These are phyloP conservation scores for Aplodontia rufa DNA, from an alignment of 2,113 vertebrate species.

Conservation along the genomic window DNA sequence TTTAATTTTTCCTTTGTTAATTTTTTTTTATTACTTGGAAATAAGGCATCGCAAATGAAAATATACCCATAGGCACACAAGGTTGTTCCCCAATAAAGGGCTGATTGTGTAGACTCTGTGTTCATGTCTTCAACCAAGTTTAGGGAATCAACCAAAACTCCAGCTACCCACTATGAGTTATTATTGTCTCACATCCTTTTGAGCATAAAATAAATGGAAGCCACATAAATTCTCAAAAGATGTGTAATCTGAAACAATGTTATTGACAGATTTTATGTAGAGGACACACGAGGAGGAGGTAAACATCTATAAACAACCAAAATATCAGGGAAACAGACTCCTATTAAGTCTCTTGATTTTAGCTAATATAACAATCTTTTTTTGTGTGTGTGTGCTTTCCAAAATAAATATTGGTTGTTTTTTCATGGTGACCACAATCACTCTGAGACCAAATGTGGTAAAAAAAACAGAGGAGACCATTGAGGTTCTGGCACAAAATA, in stretches of 20 bases:
- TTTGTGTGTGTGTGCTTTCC: no score
- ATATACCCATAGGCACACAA: neutral
- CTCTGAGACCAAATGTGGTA: conserved; percentile 56
- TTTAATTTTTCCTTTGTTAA: neutral
- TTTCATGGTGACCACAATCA: conserved; percentile 37
- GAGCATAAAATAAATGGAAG: conserved; percentile 18
- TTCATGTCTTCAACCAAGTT: neutral
- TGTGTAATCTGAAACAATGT: neutral
- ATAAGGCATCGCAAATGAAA: neutral
- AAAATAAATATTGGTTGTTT: conserved; percentile 58
- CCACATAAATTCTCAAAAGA: conserved; percentile 30
- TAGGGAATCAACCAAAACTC: neutral
- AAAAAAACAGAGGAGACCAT: conserved; percentile 54
- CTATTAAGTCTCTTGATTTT: conserved; percentile 2
- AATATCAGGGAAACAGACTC: neutral
- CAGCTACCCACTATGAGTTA: neutral
- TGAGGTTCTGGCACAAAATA: conserved; percentile 48
- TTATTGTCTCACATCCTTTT: neutral
- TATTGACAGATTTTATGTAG: neutral
- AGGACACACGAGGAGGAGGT: neutral
- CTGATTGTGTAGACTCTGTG: neutral
- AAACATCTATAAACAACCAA: neutral
- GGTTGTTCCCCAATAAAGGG: neutral
- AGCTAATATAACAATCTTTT: neutral
- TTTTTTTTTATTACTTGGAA: neutral